These are phyloP conservation scores for Yoshiicerus persimilis DNA, from an alignment of 1,140 invertebrate species.

Conservation along the genomic window DNA sequence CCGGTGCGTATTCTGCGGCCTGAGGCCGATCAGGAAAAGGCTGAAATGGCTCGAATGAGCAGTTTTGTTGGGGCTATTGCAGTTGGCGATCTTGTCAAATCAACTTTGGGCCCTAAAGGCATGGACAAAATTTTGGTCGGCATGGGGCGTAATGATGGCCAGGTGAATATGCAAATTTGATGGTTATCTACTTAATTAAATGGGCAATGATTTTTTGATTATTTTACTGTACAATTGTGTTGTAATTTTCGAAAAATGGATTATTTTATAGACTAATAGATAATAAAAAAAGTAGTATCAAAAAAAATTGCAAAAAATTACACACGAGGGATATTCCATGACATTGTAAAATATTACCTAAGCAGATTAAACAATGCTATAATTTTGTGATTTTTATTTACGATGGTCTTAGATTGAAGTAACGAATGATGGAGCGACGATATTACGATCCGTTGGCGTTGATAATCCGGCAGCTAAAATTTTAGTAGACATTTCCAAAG, in stretches of 20 bases:
- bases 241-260: too few relatives aligned
- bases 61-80: conserved; percentile 98
- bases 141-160: conserved; percentile 74
- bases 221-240: too few relatives aligned
- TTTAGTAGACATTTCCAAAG: conserved; percentile 96
- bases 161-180: too few relatives aligned
- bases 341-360: too few relatives aligned
- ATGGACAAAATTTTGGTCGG: conserved; percentile 99
- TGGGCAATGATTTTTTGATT: too few relatives aligned
- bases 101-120: conserved; percentile 97
- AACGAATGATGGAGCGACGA: conserved; percentile 99
- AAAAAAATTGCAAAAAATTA: too few relatives aligned
- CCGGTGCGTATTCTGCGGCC: conserved; percentile 90
- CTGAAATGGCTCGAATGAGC: conserved; percentile 91
- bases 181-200: too few relatives aligned
- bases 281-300: too few relatives aligned
- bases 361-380: too few relatives aligned
- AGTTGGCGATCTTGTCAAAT: conserved; percentile 97
- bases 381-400: neutral
- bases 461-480: conserved; percentile 99
- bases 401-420: conserved; percentile 73
- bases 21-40: conserved; percentile 97
- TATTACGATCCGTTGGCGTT: conserved; percentile 92
- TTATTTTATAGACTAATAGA: too few relatives aligned
- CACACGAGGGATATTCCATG: too few relatives aligned